These are phyloP conservation scores for Eristalis intricaria DNA, from an alignment of 2,888 invertebrate genomes.

Conservation along the genomic window DNA sequence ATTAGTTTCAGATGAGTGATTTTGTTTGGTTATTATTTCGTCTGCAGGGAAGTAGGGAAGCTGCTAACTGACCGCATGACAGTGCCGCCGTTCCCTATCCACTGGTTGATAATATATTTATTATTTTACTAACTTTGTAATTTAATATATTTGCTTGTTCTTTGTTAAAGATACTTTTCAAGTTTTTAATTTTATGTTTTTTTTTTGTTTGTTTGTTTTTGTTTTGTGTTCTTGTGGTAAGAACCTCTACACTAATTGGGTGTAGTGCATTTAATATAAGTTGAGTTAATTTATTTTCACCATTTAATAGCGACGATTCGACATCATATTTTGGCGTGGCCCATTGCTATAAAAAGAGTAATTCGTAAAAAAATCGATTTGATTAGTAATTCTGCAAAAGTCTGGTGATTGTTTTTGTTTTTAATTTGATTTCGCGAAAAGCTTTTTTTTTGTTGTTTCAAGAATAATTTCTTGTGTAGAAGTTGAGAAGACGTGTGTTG, in stretches of 20 bases:
- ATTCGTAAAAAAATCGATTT: conserved; percentile 70
- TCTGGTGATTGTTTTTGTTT: conserved; percentile 1
- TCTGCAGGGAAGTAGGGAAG: conserved; percentile 17
- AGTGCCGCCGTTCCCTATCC: conserved; percentile 35
- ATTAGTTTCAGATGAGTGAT: conserved; percentile 14
- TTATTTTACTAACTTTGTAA: conserved; percentile 40
- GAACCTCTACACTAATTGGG: conserved; percentile 48
- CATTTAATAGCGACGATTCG: conserved; percentile 79
- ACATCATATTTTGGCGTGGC: conserved; percentile 78
- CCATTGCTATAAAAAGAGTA: conserved; percentile 77
- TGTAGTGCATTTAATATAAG: conserved; percentile 5
- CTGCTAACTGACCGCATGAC: conserved; percentile 53
- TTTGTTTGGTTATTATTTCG: background rate
- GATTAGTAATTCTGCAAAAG: conserved; percentile 57
- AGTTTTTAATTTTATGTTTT: conserved; percentile 20
- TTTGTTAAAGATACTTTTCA: conserved; percentile 40
- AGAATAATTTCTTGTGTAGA: conserved; percentile 26
- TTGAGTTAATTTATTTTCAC: conserved; percentile 40
- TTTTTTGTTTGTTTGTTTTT: conserved; percentile 29
- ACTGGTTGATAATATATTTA: conserved; percentile 19
- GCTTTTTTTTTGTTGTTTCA: conserved; percentile 4
- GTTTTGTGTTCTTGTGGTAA: conserved; percentile 45
- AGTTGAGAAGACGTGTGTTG: conserved; percentile 14
- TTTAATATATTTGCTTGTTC: conserved; percentile 47
- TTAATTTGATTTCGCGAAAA: background rate